Conservation (phyloP, 2,113 vertebrate species). For the Dermatemys mawii region DNA sequence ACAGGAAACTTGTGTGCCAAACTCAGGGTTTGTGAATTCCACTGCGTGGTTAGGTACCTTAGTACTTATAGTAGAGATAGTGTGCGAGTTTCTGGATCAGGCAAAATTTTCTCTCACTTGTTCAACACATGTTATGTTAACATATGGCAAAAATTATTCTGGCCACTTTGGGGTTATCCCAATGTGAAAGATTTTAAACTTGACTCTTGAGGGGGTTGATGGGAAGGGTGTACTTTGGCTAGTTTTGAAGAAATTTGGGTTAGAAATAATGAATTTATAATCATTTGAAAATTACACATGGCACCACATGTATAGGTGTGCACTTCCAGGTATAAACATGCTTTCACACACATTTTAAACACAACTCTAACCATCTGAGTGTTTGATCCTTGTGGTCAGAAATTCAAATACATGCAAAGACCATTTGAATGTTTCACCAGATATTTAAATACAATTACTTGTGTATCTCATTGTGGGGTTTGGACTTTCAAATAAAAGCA, state of each 20-base stretch:
- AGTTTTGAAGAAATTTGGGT: neutral
- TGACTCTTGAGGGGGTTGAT: neutral
- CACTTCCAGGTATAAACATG: neutral
- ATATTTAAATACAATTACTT: neutral
- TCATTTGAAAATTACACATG: neutral
- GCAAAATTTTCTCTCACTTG: neutral
- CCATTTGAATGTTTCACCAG: neutral
- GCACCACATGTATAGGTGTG: neutral
- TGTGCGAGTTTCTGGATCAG: neutral
- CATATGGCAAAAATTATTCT: neutral
- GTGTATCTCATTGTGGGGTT: neutral
- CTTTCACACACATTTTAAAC: neutral
- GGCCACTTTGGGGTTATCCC: neutral
- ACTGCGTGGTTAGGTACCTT: neutral
- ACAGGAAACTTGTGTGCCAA: neutral
- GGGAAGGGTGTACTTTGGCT: neutral
- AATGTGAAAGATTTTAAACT: neutral
- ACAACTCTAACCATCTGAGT: neutral
- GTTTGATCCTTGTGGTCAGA: neutral
- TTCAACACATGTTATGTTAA: neutral
- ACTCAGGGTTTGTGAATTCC: neutral
- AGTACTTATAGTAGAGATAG: neutral
- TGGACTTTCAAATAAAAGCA: neutral
- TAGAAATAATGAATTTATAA: neutral
- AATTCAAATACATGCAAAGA: neutral